A percentile compares a stretch with the other conserved stretches of the same genome.
These are phyloP conservation scores for Rhinoraja longicauda DNA, from an alignment of 2,797 vertebrate species.

Conservation along the genomic window DNA sequence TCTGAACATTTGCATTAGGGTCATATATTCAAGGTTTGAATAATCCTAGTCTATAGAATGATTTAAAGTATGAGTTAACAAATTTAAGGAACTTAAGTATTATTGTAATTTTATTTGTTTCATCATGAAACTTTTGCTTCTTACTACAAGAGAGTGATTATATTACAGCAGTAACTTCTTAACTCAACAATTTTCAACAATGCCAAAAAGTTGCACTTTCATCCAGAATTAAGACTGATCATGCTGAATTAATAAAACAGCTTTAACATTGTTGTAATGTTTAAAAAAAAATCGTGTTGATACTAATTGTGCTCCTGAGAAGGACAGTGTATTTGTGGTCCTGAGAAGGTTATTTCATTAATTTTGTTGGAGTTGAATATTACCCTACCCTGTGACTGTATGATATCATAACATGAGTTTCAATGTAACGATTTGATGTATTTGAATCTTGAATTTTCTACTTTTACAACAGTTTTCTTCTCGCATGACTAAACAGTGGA, in stretches of 20 bases:
- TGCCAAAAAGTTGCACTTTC: not conserved
- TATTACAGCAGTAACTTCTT: not conserved
- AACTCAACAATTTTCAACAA: not conserved
- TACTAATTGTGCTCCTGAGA: not conserved
- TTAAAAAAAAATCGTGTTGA: not conserved
- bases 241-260: not conserved
- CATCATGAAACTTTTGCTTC: not conserved
- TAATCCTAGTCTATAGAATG: not conserved
- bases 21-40: not conserved
- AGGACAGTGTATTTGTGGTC: not conserved
- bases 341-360: not conserved
- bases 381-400: not conserved
- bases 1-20: not conserved
- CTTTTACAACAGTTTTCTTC: not conserved
- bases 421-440: not conserved
- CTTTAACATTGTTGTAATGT: not conserved
- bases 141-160: not conserved
- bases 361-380: not conserved
- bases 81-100: not conserved
- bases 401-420: not conserved
- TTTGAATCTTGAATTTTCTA: not conserved
- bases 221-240: not conserved
- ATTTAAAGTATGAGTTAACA: not conserved
- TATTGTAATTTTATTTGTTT: not conserved
- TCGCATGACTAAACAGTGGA: conserved; percentile 5